A percentile compares a stretch with the other conserved stretches of the same genome.
Conservation (phyloP, 2,888 invertebrate genomes). For the Chouioia cunea region DNA sequence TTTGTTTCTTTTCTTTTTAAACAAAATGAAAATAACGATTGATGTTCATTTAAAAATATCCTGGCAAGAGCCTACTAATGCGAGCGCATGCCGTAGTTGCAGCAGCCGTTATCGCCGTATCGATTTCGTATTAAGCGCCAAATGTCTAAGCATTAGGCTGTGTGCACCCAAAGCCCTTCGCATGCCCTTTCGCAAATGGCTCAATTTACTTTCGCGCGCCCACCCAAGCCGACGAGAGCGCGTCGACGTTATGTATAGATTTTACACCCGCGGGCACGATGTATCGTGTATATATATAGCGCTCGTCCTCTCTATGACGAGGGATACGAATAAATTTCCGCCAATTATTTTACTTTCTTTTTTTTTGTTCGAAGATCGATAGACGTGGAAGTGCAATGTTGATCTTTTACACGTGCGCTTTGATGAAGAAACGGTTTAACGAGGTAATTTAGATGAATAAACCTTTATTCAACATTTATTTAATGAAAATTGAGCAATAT, state of each 20-base stretch:
- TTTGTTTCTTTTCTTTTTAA: too few relatives aligned
- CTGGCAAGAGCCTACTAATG: too few relatives aligned
- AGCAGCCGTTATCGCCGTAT: slow-evolving; percentile 42
- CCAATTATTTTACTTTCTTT: slow-evolving; percentile 14
- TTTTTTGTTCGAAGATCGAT: background rate
- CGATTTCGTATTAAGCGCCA: slow-evolving; percentile 46
- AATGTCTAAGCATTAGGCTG: slow-evolving; percentile 45
- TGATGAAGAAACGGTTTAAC: too few relatives aligned
- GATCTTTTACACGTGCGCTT: too few relatives aligned
- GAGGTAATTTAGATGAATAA: too few relatives aligned
- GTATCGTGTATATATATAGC: too few relatives aligned
- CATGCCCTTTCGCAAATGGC: slow-evolving; percentile 22
- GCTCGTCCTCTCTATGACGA: background rate
- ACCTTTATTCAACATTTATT: too few relatives aligned
- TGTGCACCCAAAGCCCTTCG: background rate
- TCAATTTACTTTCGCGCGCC: slow-evolving; percentile 38
- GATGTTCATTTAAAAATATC: too few relatives aligned
- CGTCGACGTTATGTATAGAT: background rate
- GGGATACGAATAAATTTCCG: slow-evolving; percentile 3
- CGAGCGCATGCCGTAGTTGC: too few relatives aligned
- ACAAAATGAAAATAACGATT: too few relatives aligned
- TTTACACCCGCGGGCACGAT: background rate
- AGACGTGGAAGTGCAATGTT: too few relatives aligned
- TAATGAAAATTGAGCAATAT: too few relatives aligned
- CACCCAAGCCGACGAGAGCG: background rate